These are phyloP conservation scores for Pocota personata DNA, from an alignment of 2,888 invertebrate genomes.

Conservation along the genomic window DNA sequence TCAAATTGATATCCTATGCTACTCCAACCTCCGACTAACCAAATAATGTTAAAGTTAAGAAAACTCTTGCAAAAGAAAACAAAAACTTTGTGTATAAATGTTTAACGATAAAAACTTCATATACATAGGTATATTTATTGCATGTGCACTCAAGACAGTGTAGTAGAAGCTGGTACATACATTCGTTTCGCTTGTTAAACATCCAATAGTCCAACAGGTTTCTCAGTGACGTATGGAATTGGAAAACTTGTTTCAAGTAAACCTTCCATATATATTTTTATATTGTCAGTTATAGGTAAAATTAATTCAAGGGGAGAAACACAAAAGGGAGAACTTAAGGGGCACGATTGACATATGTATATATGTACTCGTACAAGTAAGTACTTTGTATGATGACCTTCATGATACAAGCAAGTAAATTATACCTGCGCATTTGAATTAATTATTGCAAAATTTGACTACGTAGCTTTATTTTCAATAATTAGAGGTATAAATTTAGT, in stretches of 20 bases:
- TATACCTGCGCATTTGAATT: not conserved
- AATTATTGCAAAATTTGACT: not conserved
- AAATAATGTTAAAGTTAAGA: not conserved
- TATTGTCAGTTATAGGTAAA: not conserved
- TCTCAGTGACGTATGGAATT: not conserved
- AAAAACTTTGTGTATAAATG: not conserved
- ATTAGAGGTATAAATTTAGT: not conserved
- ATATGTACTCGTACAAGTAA: not conserved
- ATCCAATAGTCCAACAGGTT: not conserved
- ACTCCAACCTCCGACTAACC: not conserved
- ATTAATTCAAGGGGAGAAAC: not conserved
- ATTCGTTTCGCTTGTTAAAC: not conserved
- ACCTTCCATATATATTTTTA: not conserved
- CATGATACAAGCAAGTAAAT: not conserved
- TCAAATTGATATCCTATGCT: too few species aligned
- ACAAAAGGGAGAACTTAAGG: not conserved
- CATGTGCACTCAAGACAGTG: not conserved
- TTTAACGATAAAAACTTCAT: not conserved
- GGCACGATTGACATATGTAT: not conserved
- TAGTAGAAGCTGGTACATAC: not conserved
- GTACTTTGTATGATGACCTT: not conserved
- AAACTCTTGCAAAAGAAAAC: not conserved
- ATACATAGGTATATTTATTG: not conserved
- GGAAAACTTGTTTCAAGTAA: conserved; percentile 2
- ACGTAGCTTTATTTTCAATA: not conserved